Conservation (phyloP, 2,797 vertebrate species). For the Cyclura pinguis region DNA sequence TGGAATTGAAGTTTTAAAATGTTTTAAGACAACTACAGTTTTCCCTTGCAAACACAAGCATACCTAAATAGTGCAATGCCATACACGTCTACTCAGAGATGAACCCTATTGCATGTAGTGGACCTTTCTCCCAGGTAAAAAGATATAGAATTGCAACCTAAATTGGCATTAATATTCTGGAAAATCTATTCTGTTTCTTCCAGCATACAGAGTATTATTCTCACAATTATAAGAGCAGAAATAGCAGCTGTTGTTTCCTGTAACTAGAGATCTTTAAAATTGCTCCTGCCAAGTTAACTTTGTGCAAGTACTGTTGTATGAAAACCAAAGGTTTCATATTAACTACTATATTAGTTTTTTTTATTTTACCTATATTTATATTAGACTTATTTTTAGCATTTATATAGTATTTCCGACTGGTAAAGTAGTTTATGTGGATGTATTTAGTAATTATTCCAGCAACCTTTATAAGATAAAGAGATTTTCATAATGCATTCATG, state of each 20-base stretch:
- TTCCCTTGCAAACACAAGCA: conserved; percentile 26
- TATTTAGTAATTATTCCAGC: neutral
- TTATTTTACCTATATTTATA: neutral
- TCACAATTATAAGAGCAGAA: neutral
- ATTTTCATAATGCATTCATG: neutral
- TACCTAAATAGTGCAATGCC: neutral
- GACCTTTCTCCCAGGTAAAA: neutral
- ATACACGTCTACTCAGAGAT: neutral
- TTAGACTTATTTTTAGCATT: neutral
- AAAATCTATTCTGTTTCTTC: neutral
- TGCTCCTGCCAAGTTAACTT: conserved; percentile 24
- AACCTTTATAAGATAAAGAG: neutral
- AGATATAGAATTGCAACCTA: neutral
- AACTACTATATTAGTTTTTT: neutral
- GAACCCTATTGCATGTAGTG: neutral
- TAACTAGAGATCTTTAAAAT: neutral
- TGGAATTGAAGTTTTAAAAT: conserved; percentile 19
- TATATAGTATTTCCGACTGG: neutral
- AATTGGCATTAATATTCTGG: neutral
- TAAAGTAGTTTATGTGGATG: neutral
- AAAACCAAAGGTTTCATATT: neutral
- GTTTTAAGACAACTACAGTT: conserved; percentile 13
- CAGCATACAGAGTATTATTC: conserved; percentile 16
- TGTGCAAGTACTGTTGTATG: neutral
- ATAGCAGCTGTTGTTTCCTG: conserved; percentile 22